Base-by-base conservation (phyloP, 2,797 vertebrate genomes). In the Molossus molossus region DNA sequence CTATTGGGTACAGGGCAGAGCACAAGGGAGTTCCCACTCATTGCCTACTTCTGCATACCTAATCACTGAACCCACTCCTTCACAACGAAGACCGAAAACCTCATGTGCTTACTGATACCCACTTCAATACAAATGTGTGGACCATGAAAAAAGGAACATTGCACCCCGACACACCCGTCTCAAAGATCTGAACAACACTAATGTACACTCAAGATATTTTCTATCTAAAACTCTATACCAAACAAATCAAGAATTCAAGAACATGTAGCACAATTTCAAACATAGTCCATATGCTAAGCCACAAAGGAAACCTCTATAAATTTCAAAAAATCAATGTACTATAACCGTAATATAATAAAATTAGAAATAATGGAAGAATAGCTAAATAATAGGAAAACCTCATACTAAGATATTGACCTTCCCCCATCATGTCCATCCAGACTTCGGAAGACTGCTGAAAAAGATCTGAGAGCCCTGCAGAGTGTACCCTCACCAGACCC, bases 291-390 rank as follows among this genome's bases (percentile, higher is more conserved):
- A n/a, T 50, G 72, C 40, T 85, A 91, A 91, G 65, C 20, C 83
- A 93, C 79, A 80, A 90, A 67, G 20, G 25, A 94, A 90, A 75
- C 11, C n/a, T 60, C 45, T 73, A 53, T 40, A 90, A 73, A 80
- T 69, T 77, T 20, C 33, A 92, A 92, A 86, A 21, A 91, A 91
- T 48, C 67, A 89, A 20, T 37, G 1, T 82, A 83, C 29, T 83
- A 25, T 29, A 62, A 87, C 21, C 33, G 40, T 50, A 80, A 80
- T 40, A 57, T 73, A 82, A 84, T 64, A 83, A 83, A 83, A 83
- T 64, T 90, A 92, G n/a, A 96, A 83, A 91, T 62, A 95, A 86
- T 94, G 60, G 25, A 80, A 87, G 57, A 18, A 84, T n/a, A 75
- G 29, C 64, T 87, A 79, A 82, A 87, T 45, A 85, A 79, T 21